phyloP scores from a whole-genome alignment of 2,888 invertebrate genomes.

The Drosophila seclusa region DNA sequence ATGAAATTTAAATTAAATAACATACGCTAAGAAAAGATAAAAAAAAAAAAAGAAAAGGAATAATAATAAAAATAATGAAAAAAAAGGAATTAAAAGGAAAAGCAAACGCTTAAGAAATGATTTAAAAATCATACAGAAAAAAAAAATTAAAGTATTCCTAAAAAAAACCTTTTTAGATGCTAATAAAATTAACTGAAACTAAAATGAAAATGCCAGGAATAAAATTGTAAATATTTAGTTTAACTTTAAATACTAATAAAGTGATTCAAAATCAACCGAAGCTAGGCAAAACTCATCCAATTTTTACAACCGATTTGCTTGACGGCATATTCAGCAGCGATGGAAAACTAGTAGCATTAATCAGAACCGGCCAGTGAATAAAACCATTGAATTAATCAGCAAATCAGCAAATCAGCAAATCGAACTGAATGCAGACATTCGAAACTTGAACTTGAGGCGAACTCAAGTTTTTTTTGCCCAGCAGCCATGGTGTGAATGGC shows the following conservation, averaged over 20 bases:
- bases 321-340: not conserved
- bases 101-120: not conserved
- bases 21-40: no score
- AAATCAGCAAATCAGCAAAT: constrained; percentile 7
- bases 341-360: not conserved
- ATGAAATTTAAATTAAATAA: not conserved
- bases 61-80: not conserved
- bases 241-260: not conserved
- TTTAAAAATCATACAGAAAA: not conserved
- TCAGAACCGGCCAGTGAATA: not conserved
- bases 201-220: not conserved
- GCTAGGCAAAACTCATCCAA: not conserved
- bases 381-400: constrained; percentile 5
- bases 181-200: not conserved
- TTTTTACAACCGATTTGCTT: not conserved
- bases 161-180: not conserved
- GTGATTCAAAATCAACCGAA: not conserved
- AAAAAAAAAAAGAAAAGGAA: not conserved
- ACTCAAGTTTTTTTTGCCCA: not conserved
- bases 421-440: constrained; percentile 9
- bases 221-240: not conserved
- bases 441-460: constrained; percentile 4
- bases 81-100: not conserved
- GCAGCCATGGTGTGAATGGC: not conserved
- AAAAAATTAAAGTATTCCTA: not conserved